Base-by-base conservation (phyloP, 2,113 vertebrate species). In the Mola mola region DNA sequence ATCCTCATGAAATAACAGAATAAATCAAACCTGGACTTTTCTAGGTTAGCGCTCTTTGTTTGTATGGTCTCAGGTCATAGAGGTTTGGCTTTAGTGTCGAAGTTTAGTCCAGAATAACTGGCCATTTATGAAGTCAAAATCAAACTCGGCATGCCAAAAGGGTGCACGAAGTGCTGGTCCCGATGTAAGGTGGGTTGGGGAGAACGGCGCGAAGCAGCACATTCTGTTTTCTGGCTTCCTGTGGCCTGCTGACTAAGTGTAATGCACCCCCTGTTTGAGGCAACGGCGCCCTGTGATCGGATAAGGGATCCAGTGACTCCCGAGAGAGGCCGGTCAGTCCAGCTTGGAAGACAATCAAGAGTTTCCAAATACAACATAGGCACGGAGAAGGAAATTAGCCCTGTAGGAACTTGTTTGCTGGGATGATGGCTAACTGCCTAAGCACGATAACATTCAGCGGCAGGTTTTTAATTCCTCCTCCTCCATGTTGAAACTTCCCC, bases 211-310 rank as follows among this genome's bases (percentile, higher is more conserved):
- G 73, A 82, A 83, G 76, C 67, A 82, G 80, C 86, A 84, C 64
- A 81, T 84, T 83, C 55, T 72, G 68, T 72, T 72, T 81, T 87
- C 80, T 83, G 49, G 79, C 71, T 86, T 88, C 87, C 88, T 86
- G 78, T 63, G 72, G 56, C 61, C 66, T 88, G 83, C 87, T 90
- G 87, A 91, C 76, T 66, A 60, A 78, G 86, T 77, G 81, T 85
- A 90, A 86, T 81, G 72, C 37, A 20, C 49, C 74, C 57, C 75
- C 47, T n/a, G 21, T 68, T 59, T 33, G 72, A 72, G 65, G 77
- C 75, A 62, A 22, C 25, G 33, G 65, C 28, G 31, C 77, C 79
- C 75, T 59, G 75, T 11, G 56, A 85, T 79, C 76, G 52, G 85
- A 75, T 71, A 51, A 55, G 44, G 38, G 84, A 81, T 89, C 86